Evolutionary conservation across 2,888 invertebrate species (phyloP).

Genomic region (Pegoplata infirma): DNA sequence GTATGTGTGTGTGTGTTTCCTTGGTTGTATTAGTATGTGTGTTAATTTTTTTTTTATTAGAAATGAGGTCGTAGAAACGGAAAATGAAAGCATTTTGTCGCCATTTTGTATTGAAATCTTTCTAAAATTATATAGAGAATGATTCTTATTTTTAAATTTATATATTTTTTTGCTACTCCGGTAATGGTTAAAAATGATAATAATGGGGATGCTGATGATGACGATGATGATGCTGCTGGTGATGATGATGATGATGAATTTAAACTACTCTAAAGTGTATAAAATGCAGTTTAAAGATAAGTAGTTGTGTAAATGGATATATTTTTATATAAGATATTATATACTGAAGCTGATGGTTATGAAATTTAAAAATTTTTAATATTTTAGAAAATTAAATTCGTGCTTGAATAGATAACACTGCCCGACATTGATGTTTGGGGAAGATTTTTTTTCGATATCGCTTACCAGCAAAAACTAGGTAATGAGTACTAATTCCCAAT

Average conservation of each 20-base stretch:
- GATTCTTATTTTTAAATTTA: conserved; percentile 14
- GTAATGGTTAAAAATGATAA: too few species aligned
- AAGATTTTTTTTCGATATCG: too few species aligned
- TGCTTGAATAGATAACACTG: too few species aligned
- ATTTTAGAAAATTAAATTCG: background rate
- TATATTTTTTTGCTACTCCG: too few species aligned
- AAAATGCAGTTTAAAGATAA: background rate
- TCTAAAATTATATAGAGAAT: conserved; percentile 31
- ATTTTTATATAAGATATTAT: background rate
- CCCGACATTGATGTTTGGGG: too few species aligned
- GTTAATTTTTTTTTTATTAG: conserved; percentile 55
- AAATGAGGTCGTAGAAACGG: conserved; percentile 78
- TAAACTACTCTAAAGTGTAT: conserved; percentile 18
- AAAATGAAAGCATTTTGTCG: conserved; percentile 76
- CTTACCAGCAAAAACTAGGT: too few species aligned
- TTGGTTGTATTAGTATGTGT: conserved; percentile 41
- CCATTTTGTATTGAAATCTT: conserved; percentile 57
- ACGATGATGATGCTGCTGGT: conserved; percentile 6
- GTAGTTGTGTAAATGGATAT: background rate
- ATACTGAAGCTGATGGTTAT: background rate
- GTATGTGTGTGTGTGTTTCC: conserved; percentile 9
- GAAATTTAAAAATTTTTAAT: background rate
- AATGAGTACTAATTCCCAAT: too few species aligned
- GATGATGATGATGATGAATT: conserved; percentile 16
- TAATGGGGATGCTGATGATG: conserved; percentile 4